Percentiles rank a stretch among this genome's conserved stretches.
Evolutionary conservation across 2,797 vertebrate species (phyloP).

Genomic region (Fistularia tabacaria): DNA sequence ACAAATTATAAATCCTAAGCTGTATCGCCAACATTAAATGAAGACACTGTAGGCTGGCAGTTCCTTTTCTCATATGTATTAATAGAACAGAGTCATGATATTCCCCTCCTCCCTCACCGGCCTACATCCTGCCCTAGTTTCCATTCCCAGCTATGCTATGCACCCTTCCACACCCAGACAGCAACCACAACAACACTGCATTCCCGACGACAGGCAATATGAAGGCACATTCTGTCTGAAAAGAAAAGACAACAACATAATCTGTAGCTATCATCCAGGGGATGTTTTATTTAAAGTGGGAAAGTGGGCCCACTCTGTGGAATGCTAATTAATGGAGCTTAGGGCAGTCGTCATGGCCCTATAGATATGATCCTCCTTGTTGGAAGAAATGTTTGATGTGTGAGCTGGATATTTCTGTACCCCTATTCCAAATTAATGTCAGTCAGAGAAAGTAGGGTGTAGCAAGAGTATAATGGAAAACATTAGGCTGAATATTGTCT

Average conservation of each 20-base stretch:
- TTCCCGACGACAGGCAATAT: slow-evolving; percentile 28
- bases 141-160: slow-evolving; percentile 66
- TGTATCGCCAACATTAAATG: slow-evolving; percentile 65
- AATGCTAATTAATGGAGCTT: slow-evolving; percentile 54
- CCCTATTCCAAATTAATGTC: slow-evolving; percentile 40
- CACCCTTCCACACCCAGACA: slow-evolving; percentile 50
- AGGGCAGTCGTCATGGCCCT: slow-evolving; percentile 50
- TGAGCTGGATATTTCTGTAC: slow-evolving; percentile 29
- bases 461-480: slow-evolving; percentile 16
- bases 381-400: slow-evolving; percentile 51
- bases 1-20: slow-evolving; percentile 58
- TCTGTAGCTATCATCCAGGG: slow-evolving; percentile 54
- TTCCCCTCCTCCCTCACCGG: slow-evolving; percentile 63
- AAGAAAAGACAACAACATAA: slow-evolving; percentile 46
- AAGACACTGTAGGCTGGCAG: slow-evolving; percentile 68
- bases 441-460: slow-evolving; percentile 34
- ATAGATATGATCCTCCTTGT: slow-evolving; percentile 39
- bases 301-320: slow-evolving; percentile 38
- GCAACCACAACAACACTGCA: slow-evolving; percentile 60
- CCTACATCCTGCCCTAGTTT: slow-evolving; percentile 72
- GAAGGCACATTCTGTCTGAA: slow-evolving; percentile 38
- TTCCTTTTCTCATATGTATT: slow-evolving; percentile 79
- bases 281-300: slow-evolving; percentile 53
- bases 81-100: slow-evolving; percentile 85
- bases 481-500: slow-evolving; percentile 23